phyloP scores from a whole-genome alignment of 2,113 vertebrate species.

The Regulus satrapa region DNA sequence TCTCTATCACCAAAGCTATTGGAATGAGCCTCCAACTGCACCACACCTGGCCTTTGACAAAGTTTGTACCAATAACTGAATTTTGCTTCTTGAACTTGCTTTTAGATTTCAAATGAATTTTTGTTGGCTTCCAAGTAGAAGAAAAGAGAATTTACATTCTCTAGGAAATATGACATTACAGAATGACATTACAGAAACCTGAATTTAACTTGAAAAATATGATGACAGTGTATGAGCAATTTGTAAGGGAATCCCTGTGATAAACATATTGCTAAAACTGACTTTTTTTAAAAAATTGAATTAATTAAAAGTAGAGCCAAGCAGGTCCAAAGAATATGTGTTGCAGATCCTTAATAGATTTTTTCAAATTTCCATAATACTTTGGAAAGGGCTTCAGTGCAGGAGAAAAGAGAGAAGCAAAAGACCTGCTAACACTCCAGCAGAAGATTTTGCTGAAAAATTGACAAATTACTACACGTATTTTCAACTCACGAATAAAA shows the following conservation, averaged over 20 bases:
- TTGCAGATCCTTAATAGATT: background rate
- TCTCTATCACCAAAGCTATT: background rate
- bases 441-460: background rate
- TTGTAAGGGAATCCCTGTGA: conserved; percentile 6
- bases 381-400: background rate
- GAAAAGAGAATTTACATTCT: background rate
- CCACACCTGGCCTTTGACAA: background rate
- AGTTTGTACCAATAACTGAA: background rate
- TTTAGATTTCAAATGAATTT: background rate
- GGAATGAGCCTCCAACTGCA: background rate
- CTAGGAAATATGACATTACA: background rate
- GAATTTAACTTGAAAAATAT: conserved; percentile 9
- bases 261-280: background rate
- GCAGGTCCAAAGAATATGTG: background rate
- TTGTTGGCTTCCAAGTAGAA: background rate
- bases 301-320: background rate
- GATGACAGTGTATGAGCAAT: background rate
- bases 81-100: background rate
- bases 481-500: background rate
- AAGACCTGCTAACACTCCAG: background rate
- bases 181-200: background rate
- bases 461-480: background rate
- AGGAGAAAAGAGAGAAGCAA: background rate
- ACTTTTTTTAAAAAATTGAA: background rate
- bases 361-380: background rate